Evolutionary conservation across 2,113 vertebrate species (phyloP).

Genomic region (Atherinomorus stipes): DNA sequence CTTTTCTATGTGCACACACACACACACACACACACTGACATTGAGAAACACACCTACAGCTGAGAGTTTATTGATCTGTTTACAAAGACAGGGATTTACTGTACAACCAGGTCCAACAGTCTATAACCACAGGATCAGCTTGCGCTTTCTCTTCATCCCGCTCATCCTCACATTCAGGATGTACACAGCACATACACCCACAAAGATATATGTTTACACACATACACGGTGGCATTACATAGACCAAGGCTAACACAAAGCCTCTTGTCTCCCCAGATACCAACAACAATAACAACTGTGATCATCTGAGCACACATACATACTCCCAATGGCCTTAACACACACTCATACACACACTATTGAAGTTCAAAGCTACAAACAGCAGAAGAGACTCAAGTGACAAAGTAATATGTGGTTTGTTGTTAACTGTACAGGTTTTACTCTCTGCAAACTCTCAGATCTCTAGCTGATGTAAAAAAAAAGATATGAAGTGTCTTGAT

Average conservation of each 20-base stretch:
- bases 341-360: background rate
- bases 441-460: background rate
- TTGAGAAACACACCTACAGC: slow-evolving; percentile 56
- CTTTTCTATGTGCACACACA: slow-evolving; percentile 38
- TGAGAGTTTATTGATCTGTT: slow-evolving; percentile 79
- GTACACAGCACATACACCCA: slow-evolving; percentile 31
- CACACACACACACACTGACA: slow-evolving; percentile 21
- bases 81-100: slow-evolving; percentile 81
- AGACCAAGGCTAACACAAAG: slow-evolving; percentile 70
- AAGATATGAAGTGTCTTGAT: background rate
- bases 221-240: slow-evolving; percentile 36
- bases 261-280: slow-evolving; percentile 70
- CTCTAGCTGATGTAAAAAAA: background rate
- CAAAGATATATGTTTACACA: slow-evolving; percentile 30
- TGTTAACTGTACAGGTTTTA: background rate
- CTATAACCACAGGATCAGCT: slow-evolving; percentile 76
- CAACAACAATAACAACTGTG: slow-evolving; percentile 70
- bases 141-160: slow-evolving; percentile 62
- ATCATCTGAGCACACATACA: slow-evolving; percentile 60
- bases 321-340: slow-evolving; percentile 24
- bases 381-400: slow-evolving; percentile 24
- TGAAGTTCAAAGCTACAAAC: slow-evolving; percentile 28
- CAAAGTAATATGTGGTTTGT: slow-evolving; percentile 14
- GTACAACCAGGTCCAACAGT: slow-evolving; percentile 75
- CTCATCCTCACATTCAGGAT: slow-evolving; percentile 17